Evolutionary conservation across 2,888 invertebrate genomes (phyloP), one percentile per base, ranked within the genome.

Genomic region (Melipona beecheii): DNA sequence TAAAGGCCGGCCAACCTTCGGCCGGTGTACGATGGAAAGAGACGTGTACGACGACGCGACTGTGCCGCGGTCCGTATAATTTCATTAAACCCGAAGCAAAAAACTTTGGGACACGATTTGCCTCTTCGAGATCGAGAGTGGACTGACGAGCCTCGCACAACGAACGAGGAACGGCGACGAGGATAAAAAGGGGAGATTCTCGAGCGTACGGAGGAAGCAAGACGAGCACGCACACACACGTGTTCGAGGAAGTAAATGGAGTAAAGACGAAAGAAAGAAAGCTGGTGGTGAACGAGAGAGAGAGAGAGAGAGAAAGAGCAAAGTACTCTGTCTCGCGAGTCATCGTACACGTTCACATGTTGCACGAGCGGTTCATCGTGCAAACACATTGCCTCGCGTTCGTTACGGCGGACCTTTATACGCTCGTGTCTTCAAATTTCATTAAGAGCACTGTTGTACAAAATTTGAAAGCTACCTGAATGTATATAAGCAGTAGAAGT

Each of bases 51-150:
- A 54, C 49, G 27, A 49, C 60, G 24, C 21, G 77, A 43, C 43
- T 75, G 31, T 31, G 31, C 31, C 31, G 31, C 15, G 49, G 84
- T 79, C 79, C 81, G 69, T 75, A 84, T 83, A 83, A 89, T 89
- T 89, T 89, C 82, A 81, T 89, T 89, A 88, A 88, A 83, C 81
- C 73, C 81, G 83, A 69, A 64, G 87, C 79, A 85, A 86, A 85
- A 89, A 80, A 75, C 79, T 71, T 83, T 81, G 71, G 85, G 80
- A 81, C 87, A 78, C 87, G 87, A 91, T 90, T 86, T 83, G 85
- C 85, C 75, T 77, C 79, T 85, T 90, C 86, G 91, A 91, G 91
- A 92, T 92, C 91, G 92, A 91, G 91, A 93, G 91, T 92, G 89
- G 87, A 89, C 85, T 80, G 87, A 89, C 84, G 85, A 78, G 69